Evolutionary conservation across 2,888 invertebrate genomes (phyloP).

Genomic region (Nipponacmea schrenckii): DNA sequence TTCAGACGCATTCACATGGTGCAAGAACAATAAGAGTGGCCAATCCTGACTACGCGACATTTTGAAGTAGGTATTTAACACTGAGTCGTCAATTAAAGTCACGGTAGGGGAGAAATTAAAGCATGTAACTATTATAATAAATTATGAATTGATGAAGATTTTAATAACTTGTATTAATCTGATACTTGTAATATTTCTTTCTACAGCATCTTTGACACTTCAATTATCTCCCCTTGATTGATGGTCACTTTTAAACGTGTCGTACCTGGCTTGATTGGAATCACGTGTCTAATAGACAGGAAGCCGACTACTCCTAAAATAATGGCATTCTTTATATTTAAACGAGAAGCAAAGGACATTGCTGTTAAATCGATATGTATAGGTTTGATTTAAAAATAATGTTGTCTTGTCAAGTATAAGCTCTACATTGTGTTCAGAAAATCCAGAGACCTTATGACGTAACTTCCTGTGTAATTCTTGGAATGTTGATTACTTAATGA

Average conservation of each 20-base stretch:
- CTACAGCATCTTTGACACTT: no score
- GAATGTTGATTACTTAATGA: no score
- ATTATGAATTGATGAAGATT: background rate
- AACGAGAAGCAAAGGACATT: no score
- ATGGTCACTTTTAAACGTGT: background rate
- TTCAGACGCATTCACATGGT: no score
- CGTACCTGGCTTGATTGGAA: background rate
- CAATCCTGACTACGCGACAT: background rate
- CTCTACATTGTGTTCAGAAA: no score
- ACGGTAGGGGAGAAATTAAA: background rate
- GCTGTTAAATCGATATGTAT: no score
- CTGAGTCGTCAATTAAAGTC: background rate
- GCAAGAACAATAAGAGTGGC: no score
- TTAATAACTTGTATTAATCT: background rate
- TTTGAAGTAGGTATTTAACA: constrained; percentile 1
- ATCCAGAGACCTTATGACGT: no score
- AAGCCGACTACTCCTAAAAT: background rate
- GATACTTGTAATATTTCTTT: background rate
- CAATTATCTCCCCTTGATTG: background rate
- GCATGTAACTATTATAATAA: background rate
- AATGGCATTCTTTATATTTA: no score
- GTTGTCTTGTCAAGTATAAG: no score
- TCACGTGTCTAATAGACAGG: background rate
- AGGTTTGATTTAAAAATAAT: no score
- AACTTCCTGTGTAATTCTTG: no score